Conservation (phyloP, 2,797 vertebrate genomes). For the Manis pentadactyla region DNA sequence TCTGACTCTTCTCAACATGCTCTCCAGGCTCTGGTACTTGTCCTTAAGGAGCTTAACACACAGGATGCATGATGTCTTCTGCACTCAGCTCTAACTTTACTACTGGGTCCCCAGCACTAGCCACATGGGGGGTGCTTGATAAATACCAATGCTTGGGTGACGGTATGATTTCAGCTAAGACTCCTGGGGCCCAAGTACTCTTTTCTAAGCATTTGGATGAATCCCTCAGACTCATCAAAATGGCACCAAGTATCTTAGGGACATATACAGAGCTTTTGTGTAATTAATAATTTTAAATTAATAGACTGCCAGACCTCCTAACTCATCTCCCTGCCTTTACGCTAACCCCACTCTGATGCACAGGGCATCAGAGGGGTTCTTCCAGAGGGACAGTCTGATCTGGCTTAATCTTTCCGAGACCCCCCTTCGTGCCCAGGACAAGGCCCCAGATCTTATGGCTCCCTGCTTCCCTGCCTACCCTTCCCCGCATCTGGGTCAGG, state of each 20-base stretch:
- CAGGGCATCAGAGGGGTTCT: not conserved
- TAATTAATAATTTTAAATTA: not conserved
- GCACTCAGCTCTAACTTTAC: no score
- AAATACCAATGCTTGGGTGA: not conserved
- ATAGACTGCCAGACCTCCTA: not conserved
- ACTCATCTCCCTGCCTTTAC: not conserved
- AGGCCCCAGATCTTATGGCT: not conserved
- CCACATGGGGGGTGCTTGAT: not conserved
- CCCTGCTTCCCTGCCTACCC: not conserved
- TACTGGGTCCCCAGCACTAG: not conserved
- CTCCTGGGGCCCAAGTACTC: not conserved
- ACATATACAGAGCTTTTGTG: not conserved
- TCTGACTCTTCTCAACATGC: not conserved
- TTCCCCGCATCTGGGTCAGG: not conserved
- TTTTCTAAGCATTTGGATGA: not conserved
- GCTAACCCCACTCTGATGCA: not conserved
- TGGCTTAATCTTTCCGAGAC: not conserved
- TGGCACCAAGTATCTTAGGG: not conserved
- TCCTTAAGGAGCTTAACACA: not conserved
- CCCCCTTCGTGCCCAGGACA: not conserved
- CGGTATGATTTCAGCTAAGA: not conserved
- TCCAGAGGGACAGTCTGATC: not conserved
- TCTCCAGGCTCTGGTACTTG: not conserved
- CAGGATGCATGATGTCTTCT: fast-evolving
- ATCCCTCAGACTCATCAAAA: not conserved